phyloP scores from a whole-genome alignment of 2,888 invertebrate genomes.

The Caenorhabditis imperialis region DNA sequence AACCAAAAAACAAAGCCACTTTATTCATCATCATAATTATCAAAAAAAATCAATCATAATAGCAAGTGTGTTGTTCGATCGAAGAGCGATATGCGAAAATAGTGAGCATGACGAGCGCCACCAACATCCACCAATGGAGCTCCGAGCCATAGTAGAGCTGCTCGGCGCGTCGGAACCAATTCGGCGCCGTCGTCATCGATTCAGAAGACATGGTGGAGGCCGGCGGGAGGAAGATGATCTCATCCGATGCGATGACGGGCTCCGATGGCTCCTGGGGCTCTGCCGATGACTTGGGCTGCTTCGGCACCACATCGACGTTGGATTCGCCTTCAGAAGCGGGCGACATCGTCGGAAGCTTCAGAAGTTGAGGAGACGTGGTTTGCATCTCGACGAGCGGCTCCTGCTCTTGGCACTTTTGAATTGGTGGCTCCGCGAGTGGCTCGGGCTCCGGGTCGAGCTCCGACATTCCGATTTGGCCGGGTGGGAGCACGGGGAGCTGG shows the following conservation, averaged over 20 bases:
- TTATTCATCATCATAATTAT: not conserved
- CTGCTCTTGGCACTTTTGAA: too few species aligned
- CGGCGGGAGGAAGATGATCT: not conserved
- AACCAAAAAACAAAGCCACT: too few species aligned
- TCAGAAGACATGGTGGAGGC: not conserved
- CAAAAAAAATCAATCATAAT: slow-evolving; percentile 29
- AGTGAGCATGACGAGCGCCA: slow-evolving; percentile 32
- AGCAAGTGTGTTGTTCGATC: slow-evolving; percentile 45
- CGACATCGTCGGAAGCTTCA: too few species aligned
- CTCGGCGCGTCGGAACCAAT: slow-evolving; percentile 14
- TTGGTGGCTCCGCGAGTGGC: too few species aligned
- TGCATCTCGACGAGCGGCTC: too few species aligned
- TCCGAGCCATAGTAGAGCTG: slow-evolving; percentile 41
- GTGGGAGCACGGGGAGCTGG: slow-evolving; percentile 10
- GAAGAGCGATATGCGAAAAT: slow-evolving; percentile 48
- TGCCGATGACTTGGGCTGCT: too few species aligned
- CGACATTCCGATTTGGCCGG: slow-evolving; percentile 36
- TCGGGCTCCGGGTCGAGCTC: slow-evolving; percentile 25
- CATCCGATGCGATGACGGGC: not conserved
- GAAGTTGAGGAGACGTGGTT: too few species aligned
- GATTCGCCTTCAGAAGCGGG: too few species aligned
- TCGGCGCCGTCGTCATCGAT: not conserved
- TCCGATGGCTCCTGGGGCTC: too few species aligned
- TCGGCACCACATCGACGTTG: too few species aligned
- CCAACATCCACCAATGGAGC: slow-evolving; percentile 41